Conservation (phyloP, 2,797 vertebrate species). For the Triplophysa bombifrons region DNA sequence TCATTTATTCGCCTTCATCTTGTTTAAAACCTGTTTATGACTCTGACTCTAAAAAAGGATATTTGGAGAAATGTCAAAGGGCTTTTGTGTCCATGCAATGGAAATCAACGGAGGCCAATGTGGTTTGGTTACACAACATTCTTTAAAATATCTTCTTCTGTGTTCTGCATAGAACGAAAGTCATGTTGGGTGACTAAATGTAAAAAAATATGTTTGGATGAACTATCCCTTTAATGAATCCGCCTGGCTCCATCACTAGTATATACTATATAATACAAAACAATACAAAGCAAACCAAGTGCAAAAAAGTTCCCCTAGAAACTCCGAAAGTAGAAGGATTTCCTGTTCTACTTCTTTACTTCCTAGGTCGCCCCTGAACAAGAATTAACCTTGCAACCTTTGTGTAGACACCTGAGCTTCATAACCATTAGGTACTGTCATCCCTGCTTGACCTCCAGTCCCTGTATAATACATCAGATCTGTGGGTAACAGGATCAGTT, state of each 20-base stretch:
- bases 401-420: background rate
- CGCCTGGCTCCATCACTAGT: too few species aligned
- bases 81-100: background rate
- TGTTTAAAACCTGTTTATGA: background rate
- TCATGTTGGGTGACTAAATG: too few species aligned
- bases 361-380: background rate
- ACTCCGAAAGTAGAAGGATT: background rate
- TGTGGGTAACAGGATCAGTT: conserved; percentile 9
- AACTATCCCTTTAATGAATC: background rate
- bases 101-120: too few species aligned
- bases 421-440: background rate
- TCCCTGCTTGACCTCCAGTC: conserved; percentile 22
- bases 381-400: background rate
- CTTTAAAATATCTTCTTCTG: background rate
- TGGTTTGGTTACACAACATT: background rate
- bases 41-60: too few species aligned
- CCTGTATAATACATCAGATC: conserved; percentile 23
- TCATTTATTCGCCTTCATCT: background rate
- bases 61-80: too few species aligned
- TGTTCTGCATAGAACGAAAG: too few species aligned
- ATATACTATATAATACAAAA: background rate
- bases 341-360: background rate
- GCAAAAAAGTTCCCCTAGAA: background rate
- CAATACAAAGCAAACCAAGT: background rate
- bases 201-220: background rate